Evolutionary conservation across 2,888 invertebrate species (phyloP).

Genomic region (Latrodectus hesperus): DNA sequence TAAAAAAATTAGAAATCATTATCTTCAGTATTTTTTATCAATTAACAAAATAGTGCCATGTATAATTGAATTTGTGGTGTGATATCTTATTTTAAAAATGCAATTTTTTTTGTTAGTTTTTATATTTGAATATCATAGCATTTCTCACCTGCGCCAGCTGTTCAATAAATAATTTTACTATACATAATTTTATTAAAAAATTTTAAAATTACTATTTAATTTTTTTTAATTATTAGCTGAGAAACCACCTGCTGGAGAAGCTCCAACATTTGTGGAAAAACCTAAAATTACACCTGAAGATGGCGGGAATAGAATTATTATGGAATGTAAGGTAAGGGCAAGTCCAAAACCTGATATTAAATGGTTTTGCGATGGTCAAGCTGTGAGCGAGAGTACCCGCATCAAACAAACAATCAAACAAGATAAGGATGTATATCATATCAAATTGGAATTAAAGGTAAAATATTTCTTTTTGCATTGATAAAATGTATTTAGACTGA

Average conservation of each 20-base stretch:
- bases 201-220: neutral
- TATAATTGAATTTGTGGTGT: no score
- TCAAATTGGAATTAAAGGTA: conserved; percentile 87
- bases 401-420: conserved; percentile 86
- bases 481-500: neutral
- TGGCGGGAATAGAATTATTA: conserved; percentile 95
- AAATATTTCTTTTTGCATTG: conserved; percentile 36
- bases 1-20: no score
- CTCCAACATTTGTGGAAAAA: conserved; percentile 97
- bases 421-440: conserved; percentile 89
- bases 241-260: conserved; percentile 74
- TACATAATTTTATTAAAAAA: no score
- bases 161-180: no score
- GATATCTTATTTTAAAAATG: no score
- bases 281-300: conserved; percentile 99
- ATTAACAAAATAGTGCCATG: no score
- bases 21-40: no score
- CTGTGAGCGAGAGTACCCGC: conserved; percentile 67
- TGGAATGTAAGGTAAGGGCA: conserved; percentile 93
- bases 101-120: no score
- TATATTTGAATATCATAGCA: no score
- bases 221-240: conserved; percentile 31
- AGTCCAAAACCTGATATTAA: conserved; percentile 87
- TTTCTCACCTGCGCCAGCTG: no score
- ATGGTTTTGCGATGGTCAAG: conserved; percentile 69